These are phyloP conservation scores for Thamnophis sirtalis DNA, from an alignment of 2,113 vertebrate species.

Conservation along the genomic window DNA sequence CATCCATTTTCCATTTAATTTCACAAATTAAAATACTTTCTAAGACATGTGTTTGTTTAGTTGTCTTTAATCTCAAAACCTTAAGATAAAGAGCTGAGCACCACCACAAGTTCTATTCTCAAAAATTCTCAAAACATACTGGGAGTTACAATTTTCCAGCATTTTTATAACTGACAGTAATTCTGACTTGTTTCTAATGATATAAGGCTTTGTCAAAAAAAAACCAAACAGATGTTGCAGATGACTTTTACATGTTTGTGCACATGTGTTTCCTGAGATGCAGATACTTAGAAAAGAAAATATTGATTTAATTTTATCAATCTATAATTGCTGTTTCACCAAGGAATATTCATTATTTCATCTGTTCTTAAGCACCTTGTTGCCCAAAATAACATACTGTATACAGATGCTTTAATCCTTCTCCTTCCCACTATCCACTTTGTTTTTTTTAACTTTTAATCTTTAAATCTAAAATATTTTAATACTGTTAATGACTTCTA, in stretches of 20 bases:
- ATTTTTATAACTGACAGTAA: background rate
- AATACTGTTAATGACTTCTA: background rate
- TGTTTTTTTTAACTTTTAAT: background rate
- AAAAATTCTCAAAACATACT: background rate
- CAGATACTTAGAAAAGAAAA: background rate
- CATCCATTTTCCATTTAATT: background rate
- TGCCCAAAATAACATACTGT: background rate
- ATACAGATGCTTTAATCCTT: background rate
- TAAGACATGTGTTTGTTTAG: background rate
- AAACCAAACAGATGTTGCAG: background rate
- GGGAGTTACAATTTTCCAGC: background rate
- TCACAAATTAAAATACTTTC: background rate
- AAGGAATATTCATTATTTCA: background rate
- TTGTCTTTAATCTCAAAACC: background rate
- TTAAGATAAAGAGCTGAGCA: background rate
- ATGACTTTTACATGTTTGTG: background rate
- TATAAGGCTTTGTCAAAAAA: background rate
- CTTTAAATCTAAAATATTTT: background rate
- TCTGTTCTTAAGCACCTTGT: background rate
- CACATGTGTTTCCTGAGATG: background rate
- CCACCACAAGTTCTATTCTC: background rate
- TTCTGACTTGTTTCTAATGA: background rate
- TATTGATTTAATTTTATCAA: background rate
- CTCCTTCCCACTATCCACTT: background rate
- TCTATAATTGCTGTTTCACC: background rate